Evolutionary conservation across 2,113 vertebrate species (phyloP).

Genomic region (Microcebus jonahi): DNA sequence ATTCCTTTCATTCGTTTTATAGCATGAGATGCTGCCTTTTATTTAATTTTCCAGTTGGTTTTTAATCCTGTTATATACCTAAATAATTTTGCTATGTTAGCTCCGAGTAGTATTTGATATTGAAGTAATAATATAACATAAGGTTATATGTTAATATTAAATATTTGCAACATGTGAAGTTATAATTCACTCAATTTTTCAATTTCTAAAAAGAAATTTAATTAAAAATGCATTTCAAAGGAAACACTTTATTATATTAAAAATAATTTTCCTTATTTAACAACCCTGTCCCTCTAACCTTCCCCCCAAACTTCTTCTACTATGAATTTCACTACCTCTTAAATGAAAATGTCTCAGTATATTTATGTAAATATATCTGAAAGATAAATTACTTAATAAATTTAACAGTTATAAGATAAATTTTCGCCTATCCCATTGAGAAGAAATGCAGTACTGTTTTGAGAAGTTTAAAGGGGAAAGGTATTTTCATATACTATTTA

Average conservation of each 20-base stretch:
- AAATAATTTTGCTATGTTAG: neutral
- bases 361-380: neutral
- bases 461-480: neutral
- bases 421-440: neutral
- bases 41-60: neutral
- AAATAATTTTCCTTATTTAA: neutral
- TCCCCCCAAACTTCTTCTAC: neutral
- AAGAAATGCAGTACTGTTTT: neutral
- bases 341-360: neutral
- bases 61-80: neutral
- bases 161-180: neutral
- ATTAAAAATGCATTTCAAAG: neutral
- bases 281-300: neutral
- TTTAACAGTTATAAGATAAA: neutral
- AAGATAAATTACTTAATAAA: neutral
- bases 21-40: neutral
- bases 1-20: slow-evolving; percentile 20
- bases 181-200: neutral
- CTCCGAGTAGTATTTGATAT: neutral
- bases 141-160: neutral
- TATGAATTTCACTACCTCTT: neutral
- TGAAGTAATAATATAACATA: neutral
- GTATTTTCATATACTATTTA: neutral
- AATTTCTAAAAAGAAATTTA: slow-evolving; percentile 26
- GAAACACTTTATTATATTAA: neutral